phyloP scores from a whole-genome alignment of 2,113 vertebrate species.

The Elephas maximus region DNA sequence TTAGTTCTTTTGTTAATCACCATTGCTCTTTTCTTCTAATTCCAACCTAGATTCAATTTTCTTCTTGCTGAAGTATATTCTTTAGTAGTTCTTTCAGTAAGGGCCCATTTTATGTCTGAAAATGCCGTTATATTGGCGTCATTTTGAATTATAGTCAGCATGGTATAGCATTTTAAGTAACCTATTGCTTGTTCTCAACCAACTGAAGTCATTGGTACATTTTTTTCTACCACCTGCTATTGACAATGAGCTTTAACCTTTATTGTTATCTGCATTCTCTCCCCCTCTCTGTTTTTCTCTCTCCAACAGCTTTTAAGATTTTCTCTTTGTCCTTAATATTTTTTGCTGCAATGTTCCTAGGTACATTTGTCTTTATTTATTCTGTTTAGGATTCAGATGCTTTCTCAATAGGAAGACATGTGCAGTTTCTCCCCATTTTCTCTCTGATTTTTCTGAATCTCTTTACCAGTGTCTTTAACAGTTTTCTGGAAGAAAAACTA shows the following conservation, averaged over 20 bases:
- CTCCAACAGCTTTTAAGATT: not conserved
- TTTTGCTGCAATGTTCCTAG: too few relatives aligned
- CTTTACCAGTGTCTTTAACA: rapidly evolving
- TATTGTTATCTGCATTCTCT: not conserved
- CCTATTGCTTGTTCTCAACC: not conserved
- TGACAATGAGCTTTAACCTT: not conserved
- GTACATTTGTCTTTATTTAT: not conserved
- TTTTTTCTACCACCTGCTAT: too few relatives aligned
- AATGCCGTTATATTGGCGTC: not conserved
- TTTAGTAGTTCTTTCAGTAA: not conserved
- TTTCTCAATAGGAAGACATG: not conserved
- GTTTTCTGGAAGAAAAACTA: too few relatives aligned
- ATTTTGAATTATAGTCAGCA: not conserved
- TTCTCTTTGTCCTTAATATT: not conserved
- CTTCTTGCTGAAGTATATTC: not conserved
- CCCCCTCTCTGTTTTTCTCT: not conserved
- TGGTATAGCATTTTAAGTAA: not conserved
- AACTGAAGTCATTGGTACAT: not conserved
- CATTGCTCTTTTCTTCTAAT: not conserved
- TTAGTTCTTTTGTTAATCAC: not conserved
- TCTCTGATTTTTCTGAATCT: not conserved
- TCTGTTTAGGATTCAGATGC: too few relatives aligned
- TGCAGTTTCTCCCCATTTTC: rapidly evolving
- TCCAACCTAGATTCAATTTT: not conserved
- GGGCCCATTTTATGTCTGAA: not conserved